Evolutionary conservation across 1,140 invertebrate species (phyloP).

Genomic region (Lepidostoma basale): DNA sequence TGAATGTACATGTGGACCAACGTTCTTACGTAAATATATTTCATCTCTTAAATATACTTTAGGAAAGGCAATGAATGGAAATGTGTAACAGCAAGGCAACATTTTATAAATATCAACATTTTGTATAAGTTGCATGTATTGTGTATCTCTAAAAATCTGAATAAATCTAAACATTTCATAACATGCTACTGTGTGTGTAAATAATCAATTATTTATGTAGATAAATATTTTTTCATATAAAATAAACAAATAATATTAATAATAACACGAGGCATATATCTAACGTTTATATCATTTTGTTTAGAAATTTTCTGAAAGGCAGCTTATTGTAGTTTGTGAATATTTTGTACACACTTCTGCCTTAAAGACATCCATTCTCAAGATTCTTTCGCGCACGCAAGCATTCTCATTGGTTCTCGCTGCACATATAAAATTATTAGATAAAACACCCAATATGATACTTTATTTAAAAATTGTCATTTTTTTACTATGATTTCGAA

Average conservation of each 20-base stretch:
- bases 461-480: too few relatives aligned
- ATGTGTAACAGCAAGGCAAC: too few relatives aligned
- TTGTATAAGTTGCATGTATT: background rate
- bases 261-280: background rate
- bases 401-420: too few relatives aligned
- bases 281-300: background rate
- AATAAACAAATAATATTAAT: background rate
- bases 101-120: background rate
- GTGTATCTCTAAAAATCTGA: background rate
- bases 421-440: background rate
- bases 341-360: conserved; percentile 9
- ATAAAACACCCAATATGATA: too few relatives aligned
- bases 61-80: too few relatives aligned
- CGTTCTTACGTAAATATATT: too few relatives aligned
- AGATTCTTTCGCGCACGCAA: too few relatives aligned
- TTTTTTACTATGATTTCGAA: too few relatives aligned
- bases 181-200: conserved; percentile 17
- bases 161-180: background rate
- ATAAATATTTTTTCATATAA: conserved; percentile 18
- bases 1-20: too few relatives aligned
- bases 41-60: too few relatives aligned
- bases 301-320: background rate
- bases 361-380: background rate
- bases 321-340: conserved; percentile 6
- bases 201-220: background rate